Evolutionary conservation across 2,888 invertebrate genomes (phyloP), one percentile per base, ranked within the genome.

Genomic region (Pollenia amentaria): DNA sequence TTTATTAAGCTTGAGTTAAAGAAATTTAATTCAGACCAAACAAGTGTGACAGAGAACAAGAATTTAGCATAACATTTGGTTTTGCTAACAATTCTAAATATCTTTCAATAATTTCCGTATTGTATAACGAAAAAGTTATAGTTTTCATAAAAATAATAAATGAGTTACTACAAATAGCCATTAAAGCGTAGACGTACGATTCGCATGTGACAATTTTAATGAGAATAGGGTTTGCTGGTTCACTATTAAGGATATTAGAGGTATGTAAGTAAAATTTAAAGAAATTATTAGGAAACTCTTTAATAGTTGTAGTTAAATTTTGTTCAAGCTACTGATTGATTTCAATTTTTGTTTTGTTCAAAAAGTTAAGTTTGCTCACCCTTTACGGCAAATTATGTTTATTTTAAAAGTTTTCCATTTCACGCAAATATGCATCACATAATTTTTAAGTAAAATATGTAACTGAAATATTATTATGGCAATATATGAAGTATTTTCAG

Each of bases 361-460:
- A 38, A 62, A 40, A n/a, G 1, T 42, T 0, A 7, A 40, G 6
- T 8, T 8, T 44, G n/a, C 38, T 10, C n/a, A 75, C 8, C 12
- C 38, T 62, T 44, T 3, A 18, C 10, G 9, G 10, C 14, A 8
- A 65, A 2, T 29, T 48, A 11, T 48, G 21, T 57, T 11, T 14
- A 12, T 64, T 53, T 77, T 7, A 2, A 3, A n/a, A 38, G 46
- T 62, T 80, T 64, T 12, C 79, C 53, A 62, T 83, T 83, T 60
- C 83, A 83, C 83, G 83, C 83, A 86, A 79, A 83, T 86, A 70
- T 83, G 86, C 64, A 51, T 83, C 75, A 83, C 70, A 86, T 87
- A 80, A 79, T 83, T 85, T 76, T 64, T 48, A n/a, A 77, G 29
- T 29, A 29, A 29, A 29, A 29, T 29, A 29, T 29, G 11, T 11